Base-by-base conservation (phyloP, 2,888 invertebrate genomes). In the Ochropleura leucogaster region DNA sequence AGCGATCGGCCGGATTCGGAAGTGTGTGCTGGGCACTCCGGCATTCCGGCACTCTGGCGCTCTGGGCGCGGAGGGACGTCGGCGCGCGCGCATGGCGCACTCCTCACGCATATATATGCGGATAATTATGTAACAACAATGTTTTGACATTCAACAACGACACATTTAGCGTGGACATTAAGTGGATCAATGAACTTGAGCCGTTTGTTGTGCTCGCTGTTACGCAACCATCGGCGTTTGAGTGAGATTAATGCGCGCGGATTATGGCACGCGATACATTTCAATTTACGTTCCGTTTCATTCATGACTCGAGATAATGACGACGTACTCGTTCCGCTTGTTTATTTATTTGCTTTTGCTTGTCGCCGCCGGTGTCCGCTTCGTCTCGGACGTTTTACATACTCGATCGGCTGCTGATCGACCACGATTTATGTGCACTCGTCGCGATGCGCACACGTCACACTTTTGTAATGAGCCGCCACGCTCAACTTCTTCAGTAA, bases 171-270 rank as follows among this genome's bases (percentile, higher is more conserved):
- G 93, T 93, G 92, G 93, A 92, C 94, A 93, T 94, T 95, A 96
- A 95, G 96, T 96, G 95, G 96, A 96, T 96, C 96, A 96, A 95
- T 96, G 96, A 96, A 96, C 96, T 96, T 96, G 96, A 94, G 95
- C 92, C 93, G 95, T 94, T 94, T 94, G 95, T 93, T 92, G 90
- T 92, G 92, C 90, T 92, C 91, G 88, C 85, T 90, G 92, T 96
- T 95, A 95, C 95, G 94, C 94, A 96, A 96, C 91, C 92, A 95
- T 95, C 94, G 95, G 94, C 92, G 93, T 95, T 96, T 95, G 95
- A 96, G 95, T 93, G 96, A 96, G 96, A 96, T 96, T 96, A 96
- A 96, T 96, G 96, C 92, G 93, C 93, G 93, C 94, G 95, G 96
- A 95, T 96, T 96, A 96, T 95, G 94, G 96, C 96, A 96, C 96